Evolutionary conservation across 2,888 invertebrate species (phyloP).

Genomic region (Cynaeus angustus): DNA sequence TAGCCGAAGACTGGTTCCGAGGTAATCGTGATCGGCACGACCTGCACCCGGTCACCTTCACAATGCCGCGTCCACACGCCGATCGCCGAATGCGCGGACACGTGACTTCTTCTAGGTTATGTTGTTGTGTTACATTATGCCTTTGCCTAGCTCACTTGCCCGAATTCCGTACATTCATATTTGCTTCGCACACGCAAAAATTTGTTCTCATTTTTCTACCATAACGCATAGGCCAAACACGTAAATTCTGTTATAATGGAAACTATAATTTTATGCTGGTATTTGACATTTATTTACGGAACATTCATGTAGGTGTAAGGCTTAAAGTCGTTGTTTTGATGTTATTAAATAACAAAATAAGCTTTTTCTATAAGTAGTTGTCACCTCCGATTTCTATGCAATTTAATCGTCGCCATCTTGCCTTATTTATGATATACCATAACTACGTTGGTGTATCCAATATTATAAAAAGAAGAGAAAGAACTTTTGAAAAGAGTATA

Average conservation of each 20-base stretch:
- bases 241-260: background rate
- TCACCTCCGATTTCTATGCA: too few relatives aligned
- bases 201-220: background rate
- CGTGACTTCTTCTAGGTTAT: conserved; percentile 57
- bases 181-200: too few relatives aligned
- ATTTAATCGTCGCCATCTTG: too few relatives aligned
- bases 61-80: conserved; percentile 68
- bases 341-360: conserved; percentile 13
- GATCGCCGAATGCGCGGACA: conserved; percentile 60
- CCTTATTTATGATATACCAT: too few relatives aligned
- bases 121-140: conserved; percentile 5
- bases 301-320: background rate
- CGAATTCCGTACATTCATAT: too few relatives aligned
- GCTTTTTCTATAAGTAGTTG: background rate
- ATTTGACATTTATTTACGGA: conserved; percentile 8
- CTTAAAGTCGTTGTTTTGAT: conserved; percentile 5
- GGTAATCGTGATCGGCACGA: conserved; percentile 66
- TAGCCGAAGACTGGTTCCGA: conserved; percentile 61
- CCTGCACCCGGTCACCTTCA: conserved; percentile 70
- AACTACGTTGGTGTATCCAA: too few relatives aligned
- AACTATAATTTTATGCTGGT: conserved; percentile 9
- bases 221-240: background rate
- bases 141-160: too few relatives aligned
- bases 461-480: too few relatives aligned
- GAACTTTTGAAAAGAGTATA: too few relatives aligned